Base-by-base conservation (phyloP, 2,113 vertebrate genomes). In the Atlantisia rogersi region DNA sequence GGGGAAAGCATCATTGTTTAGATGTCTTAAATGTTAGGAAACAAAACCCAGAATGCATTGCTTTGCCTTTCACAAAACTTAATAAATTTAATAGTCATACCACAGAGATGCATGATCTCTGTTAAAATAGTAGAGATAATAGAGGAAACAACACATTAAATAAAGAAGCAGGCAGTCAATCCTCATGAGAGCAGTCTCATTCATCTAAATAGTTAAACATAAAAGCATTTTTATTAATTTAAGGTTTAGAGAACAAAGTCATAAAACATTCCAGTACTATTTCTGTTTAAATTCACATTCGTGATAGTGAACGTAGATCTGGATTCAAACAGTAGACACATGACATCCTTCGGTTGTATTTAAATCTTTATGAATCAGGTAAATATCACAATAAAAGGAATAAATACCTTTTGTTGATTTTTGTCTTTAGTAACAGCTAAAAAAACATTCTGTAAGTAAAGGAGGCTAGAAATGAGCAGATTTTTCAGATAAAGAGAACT, bases 361-460 rank as follows among this genome's bases (percentile, higher is more conserved):
- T 70, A 44, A 59, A 31, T 55, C 53, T 52, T 55, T 75, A 82
- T 24, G 12, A 82, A 64, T 86, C 55, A 88, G 76, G 21, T 22
- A 88, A 77, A 63, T 64, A 90, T 65, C 29, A 59, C 31, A 95
- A 89, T 91, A 84, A 81, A 87, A 86, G 11, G 25, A 86, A 86
- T 77, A 78, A 92, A 63, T 25, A 79, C 5, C 7, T 65, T 92
- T 95, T 94, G 77, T 84, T 32, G 24, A 25, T 46, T 70, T 82
- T 82, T 86, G 52, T 86, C 42, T 79, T 89, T 87, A 95, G 81
- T 82, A 87, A 53, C 39, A 95, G 52, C 80, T 79, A 90, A 97
- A 94, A 83, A 67, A 94, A 91, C 5, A 70, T 22, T 81, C 60
- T 82, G 59, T 86, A 92, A 84, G 48, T 37, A 81, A 97, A 96